Percentiles rank a stretch among this genome's conserved stretches.
Conservation (phyloP, 2,888 invertebrate genomes). For the Cephonodes hylas region DNA sequence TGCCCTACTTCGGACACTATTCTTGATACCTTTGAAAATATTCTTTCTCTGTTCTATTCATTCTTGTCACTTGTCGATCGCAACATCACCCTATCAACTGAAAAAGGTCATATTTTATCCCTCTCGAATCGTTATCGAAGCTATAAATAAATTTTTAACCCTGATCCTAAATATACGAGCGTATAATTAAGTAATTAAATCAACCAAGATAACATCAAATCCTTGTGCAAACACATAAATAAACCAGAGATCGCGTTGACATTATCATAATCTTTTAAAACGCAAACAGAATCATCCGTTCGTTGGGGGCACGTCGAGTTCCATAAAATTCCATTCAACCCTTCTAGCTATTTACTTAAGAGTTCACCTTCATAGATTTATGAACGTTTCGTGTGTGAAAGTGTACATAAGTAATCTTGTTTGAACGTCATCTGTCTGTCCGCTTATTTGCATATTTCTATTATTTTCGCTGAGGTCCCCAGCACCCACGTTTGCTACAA, state of each 20-base stretch:
- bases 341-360: constrained; percentile 29
- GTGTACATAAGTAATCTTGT: constrained; percentile 64
- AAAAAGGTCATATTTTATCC: no score
- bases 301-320: constrained; percentile 5
- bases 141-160: neutral
- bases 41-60: no score
- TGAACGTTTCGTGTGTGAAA: constrained; percentile 51
- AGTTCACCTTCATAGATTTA: constrained; percentile 43
- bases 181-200: constrained; percentile 3
- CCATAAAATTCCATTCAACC: constrained; percentile 21
- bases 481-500: constrained; percentile 45
- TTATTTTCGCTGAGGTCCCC: constrained; percentile 53
- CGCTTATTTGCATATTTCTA: constrained; percentile 72
- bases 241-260: constrained; percentile 10
- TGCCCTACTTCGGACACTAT: no score
- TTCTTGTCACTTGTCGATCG: no score
- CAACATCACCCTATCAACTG: no score
- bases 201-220: constrained; percentile 1
- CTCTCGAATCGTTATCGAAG: no score
- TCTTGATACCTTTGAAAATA: no score
- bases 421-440: constrained; percentile 58
- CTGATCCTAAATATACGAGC: neutral
- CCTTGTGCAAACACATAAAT: constrained; percentile 10
- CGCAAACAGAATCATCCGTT: constrained; percentile 14
- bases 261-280: constrained; percentile 14